Evolutionary conservation across 2,888 invertebrate species (phyloP).

Genomic region (Lapara coniferarum): DNA sequence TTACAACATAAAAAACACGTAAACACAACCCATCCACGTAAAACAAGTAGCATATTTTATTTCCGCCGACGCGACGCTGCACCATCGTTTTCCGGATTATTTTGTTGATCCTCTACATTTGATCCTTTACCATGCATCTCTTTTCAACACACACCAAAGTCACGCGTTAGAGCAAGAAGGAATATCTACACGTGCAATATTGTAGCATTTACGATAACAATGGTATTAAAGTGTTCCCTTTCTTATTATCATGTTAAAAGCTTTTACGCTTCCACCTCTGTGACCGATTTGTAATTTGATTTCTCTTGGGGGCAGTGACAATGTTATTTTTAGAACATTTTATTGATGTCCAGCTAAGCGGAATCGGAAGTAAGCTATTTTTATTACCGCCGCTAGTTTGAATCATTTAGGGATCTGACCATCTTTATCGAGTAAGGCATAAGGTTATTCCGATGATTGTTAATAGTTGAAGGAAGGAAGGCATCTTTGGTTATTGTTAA

Average conservation of each 20-base stretch:
- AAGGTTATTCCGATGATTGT: no score
- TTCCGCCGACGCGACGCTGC: not conserved
- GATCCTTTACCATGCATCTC: not conserved
- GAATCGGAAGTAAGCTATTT: not conserved
- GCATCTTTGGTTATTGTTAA: no score
- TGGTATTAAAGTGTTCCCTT: conserved; percentile 5
- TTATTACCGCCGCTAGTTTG: not conserved
- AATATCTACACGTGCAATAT: not conserved
- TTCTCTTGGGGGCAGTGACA: not conserved
- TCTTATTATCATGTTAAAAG: not conserved
- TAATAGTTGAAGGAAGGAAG: no score
- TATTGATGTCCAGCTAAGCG: no score
- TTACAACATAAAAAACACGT: not conserved
- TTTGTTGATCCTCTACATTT: conserved; percentile 3
- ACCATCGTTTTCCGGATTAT: conserved; percentile 5
- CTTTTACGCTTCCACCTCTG: conserved; percentile 3
- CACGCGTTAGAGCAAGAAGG: not conserved
- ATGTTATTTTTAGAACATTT: not conserved
- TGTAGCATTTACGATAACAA: conserved; percentile 9
- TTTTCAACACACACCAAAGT: not conserved
- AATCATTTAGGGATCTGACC: no score
- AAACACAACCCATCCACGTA: not conserved
- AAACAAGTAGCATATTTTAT: not conserved
- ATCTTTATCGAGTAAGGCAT: no score
- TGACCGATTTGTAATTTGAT: not conserved